Evolutionary conservation across 2,113 vertebrate genomes (phyloP).

Genomic region (Etia nguti): DNA sequence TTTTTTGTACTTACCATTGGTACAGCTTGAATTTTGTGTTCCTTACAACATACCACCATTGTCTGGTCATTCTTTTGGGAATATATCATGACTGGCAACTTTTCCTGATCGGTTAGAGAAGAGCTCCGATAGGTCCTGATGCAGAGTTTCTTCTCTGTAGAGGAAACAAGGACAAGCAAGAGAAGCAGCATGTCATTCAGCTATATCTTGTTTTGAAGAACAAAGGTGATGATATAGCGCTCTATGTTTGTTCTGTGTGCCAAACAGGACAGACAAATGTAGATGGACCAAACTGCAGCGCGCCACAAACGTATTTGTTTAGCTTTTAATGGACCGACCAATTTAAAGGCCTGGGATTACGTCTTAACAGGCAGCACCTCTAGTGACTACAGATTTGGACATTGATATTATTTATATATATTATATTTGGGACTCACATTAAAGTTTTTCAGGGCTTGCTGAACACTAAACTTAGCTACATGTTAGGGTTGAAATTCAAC

Average conservation of each 20-base stretch:
- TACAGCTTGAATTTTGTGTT: background rate
- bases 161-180: background rate
- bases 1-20: slow-evolving; percentile 17
- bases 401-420: background rate
- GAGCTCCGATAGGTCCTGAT: background rate
- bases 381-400: background rate
- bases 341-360: background rate
- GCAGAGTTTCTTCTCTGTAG: slow-evolving; percentile 1
- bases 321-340: background rate
- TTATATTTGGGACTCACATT: background rate
- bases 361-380: background rate
- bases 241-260: background rate
- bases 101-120: rapidly evolving
- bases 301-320: background rate
- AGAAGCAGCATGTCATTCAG: background rate
- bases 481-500: background rate
- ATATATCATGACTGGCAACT: slow-evolving; percentile 23
- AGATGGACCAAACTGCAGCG: background rate
- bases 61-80: background rate
- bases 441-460: background rate
- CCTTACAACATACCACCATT: background rate
- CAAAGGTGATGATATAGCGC: background rate
- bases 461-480: background rate
- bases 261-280: background rate
- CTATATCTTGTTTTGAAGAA: background rate